Base-by-base conservation (phyloP, 2,888 invertebrate species). In the Neoascia interrupta region DNA sequence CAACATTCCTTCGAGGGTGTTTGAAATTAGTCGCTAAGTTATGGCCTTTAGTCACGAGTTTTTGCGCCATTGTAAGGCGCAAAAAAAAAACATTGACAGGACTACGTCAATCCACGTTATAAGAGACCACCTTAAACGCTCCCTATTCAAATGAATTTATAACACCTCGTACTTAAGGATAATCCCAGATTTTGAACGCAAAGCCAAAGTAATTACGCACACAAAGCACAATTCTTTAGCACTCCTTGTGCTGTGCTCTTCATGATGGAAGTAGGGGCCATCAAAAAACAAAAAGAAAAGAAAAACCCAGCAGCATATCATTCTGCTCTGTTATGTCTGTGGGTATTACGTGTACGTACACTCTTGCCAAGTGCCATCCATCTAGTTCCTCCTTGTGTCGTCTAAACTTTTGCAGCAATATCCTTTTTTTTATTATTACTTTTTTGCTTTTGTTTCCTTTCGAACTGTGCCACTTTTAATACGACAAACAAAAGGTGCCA, bases 131-230 rank as follows among this genome's bases (percentile, higher is more conserved):
- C 49, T n/a, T 54, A 56, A 75, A 34, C 69, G 58, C 63, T 76
- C 63, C 64, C 61, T 54, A 51, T 79, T 49, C 18, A 66, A 39
- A 28, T 18, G 19, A 31, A 60, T 54, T 43, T 56, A 66, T 61
- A 73, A 79, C 79, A 79, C 73, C 68, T 70, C 70, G 45, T 61
- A 53, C 15, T 34, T 18, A 16, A 5, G 60, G 79, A 79, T 79
- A 49, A 79, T 68, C 73, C 66, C 13, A 49, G 66, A 66, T 73
- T 79, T 79, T 36, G 19, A 54, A 39, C 53, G 23, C 47, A 39
- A 66, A 79, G 73, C 66, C 31, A 73, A 68, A 79, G 73, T 79
- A 79, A 79, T 79, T 73, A 79, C 54, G 60, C 28, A 72, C 60
- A 79, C 54, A 79, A 58, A 26, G 43, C 28, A 36, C 36, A 39